Evolutionary conservation across 2,888 invertebrate species (phyloP), one percentile per base, ranked within the genome.

Genomic region (Eupithecia exiguata): DNA sequence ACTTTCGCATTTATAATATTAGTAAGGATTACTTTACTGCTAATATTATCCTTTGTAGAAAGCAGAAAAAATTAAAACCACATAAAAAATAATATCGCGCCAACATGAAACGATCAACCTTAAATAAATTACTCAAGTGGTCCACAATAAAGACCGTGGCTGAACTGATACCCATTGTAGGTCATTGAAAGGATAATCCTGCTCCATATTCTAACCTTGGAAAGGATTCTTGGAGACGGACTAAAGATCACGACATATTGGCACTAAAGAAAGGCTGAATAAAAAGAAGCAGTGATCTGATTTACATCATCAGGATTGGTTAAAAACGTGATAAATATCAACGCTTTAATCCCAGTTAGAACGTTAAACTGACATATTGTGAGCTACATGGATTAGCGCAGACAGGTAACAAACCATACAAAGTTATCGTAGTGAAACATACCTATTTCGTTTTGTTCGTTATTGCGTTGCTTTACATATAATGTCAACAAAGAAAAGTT

Each of bases 201-300:
- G 62, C 62, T 62, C 62, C 35, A 62, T 35, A 35, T 62, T 62
- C 10, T 62, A 35, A 62, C 62, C 62, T 62, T 62, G 62, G 62
- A 18, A 62, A 62, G 62, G 62, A 35, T 35, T 62, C 18, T 58
- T 25, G 58, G 14, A 35, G 61, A 35, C 30, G 30, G 21, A 62
- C 30, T 30, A 16, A 18, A 58, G 25, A 5, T 12, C 58, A 58
- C 58, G 25, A n/a, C 12, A 58, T 53, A 53, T 58, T 58, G 58
- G 58, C 25, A 25, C 58, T 25, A 58, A 58, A 58, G 5, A 5
- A 58, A 58, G 58, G 58, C 25, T 9, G 4, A 21, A 10, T 12
- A 53, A 21, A 21, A 53, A 25, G 25, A 25, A 2, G 58, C 25
- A 21, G 0, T 5, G 46, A 43, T 16, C 43, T 43, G 16, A 43